Base-by-base conservation (phyloP, 2,888 invertebrate genomes). In the Orchesellides sinensis region DNA sequence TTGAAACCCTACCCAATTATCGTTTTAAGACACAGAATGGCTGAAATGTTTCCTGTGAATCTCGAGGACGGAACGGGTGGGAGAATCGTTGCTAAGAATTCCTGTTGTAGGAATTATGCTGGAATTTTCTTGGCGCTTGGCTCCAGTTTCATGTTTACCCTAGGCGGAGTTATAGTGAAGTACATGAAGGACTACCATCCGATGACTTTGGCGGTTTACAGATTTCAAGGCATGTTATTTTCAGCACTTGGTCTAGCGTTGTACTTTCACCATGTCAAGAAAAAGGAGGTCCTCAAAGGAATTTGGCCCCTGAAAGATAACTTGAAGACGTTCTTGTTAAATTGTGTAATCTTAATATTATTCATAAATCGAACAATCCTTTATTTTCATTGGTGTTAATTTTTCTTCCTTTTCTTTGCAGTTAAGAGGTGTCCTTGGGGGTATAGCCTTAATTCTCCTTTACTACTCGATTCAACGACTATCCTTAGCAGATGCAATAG, bases 131-230 rank as follows among this genome's bases (percentile, higher is more conserved):
- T 83, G 19, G 77, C 85, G 1, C 61, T 85, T 0, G 72, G 83
- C 2, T 73, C 83, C 4, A 75, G 84, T 2, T 54, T 85, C 12
- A 70, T 83, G 4, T 86, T 86, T 27, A 79, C 86, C 0, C 29
- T 84, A 2, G 77, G 66, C 1, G 80, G 83, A 14, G 23, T 85
- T 8, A 78, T 85, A 19, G 80, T 85, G 5, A 86, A 86, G 45
- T 80, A 79, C 35, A 65, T 86, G 74, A 83, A 78, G n/a, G 79
- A 77, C 10, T 86, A 77, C 61, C 84, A 86, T 75, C 85, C 85
- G 10, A 73, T 84, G 12, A 82, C 49, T 23, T 75, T 83, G 23
- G 83, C 73, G 10, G 59, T 82, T 0, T 86, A 61, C 61, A 78
- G 86, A 49, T 86, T 86, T 59, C 85, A 85, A 59, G 86, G 86